A percentile compares a stretch with the other conserved stretches of the same genome.
Evolutionary conservation across 1,140 invertebrate species (phyloP).

Genomic region (Drosophila novamexicana): DNA sequence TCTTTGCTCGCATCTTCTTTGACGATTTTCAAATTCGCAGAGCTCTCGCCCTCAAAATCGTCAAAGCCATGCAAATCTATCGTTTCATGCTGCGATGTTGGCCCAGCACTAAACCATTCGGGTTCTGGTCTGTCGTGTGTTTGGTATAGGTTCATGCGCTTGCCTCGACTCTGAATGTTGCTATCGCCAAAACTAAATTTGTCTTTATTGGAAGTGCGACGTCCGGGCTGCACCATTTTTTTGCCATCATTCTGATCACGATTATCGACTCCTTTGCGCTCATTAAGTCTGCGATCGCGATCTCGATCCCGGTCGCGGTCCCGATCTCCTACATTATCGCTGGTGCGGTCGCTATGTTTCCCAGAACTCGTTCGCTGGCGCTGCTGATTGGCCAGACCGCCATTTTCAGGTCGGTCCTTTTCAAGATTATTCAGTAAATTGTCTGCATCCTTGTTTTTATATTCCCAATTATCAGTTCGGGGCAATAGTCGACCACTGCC

Average conservation of each 20-base stretch:
- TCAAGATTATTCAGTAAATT: conserved; percentile 36
- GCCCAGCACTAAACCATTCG: conserved; percentile 93
- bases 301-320: conserved; percentile 23
- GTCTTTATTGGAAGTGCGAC: conserved; percentile 58
- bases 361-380: conserved; percentile 37
- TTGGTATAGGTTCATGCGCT: conserved; percentile 84
- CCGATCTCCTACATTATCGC: conserved; percentile 22
- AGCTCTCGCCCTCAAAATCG: conserved; percentile 86
- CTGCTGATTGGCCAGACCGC: conserved; percentile 24
- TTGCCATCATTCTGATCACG: conserved; percentile 40
- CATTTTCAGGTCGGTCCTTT: conserved; percentile 51
- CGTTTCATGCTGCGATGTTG: conserved; percentile 95
- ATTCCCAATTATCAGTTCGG: conserved; percentile 87
- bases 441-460: conserved; percentile 79
- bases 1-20: conserved; percentile 1
- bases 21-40: conserved; percentile 38
- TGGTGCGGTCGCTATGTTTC: conserved; percentile 15
- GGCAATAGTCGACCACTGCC: conserved; percentile 90
- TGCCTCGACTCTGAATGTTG: conserved; percentile 37
- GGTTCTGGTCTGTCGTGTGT: conserved; percentile 86
- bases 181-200: conserved; percentile 39
- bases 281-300: conserved; percentile 34
- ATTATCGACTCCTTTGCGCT: not conserved
- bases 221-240: conserved; percentile 29
- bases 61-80: conserved; percentile 97